phyloP scores from a whole-genome alignment of 2,797 vertebrate species.

The Heteromormyrus szaboi region DNA sequence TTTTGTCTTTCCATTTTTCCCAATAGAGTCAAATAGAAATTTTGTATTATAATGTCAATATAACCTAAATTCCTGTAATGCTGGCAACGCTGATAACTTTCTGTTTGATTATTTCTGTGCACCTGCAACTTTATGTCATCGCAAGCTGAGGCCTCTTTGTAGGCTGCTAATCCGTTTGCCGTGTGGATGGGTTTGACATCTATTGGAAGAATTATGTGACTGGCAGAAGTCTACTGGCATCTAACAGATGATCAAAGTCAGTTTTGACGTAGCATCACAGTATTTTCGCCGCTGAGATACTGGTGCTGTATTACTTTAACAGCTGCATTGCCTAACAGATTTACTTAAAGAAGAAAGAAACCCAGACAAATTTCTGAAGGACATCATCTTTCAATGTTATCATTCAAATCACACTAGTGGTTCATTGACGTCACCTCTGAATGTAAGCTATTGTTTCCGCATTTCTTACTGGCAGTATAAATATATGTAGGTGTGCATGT shows the following conservation, averaged over 20 bases:
- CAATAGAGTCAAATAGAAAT: neutral
- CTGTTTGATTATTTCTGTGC: slow-evolving; percentile 15
- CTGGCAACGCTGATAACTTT: slow-evolving; percentile 15
- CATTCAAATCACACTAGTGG: neutral
- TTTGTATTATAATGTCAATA: neutral
- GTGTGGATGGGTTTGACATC: neutral
- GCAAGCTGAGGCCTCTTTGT: neutral
- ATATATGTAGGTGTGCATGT: neutral
- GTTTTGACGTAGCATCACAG: neutral
- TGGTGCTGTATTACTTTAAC: neutral
- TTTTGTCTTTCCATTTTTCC: neutral
- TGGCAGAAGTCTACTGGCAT: neutral
- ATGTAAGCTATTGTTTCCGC: neutral
- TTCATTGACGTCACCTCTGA: neutral
- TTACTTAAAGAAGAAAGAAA: neutral
- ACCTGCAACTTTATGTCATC: neutral
- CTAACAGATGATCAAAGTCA: neutral
- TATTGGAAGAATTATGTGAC: neutral
- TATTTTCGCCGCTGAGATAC: neutral
- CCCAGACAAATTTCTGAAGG: neutral
- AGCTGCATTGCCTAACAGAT: neutral
- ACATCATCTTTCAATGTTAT: neutral
- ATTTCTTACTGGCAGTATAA: neutral
- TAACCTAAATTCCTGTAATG: neutral
- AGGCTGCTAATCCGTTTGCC: neutral